Evolutionary conservation across 2,113 vertebrate species (phyloP), one percentile per base, ranked within the genome.

Genomic region (Cyrtonyx montezumae): DNA sequence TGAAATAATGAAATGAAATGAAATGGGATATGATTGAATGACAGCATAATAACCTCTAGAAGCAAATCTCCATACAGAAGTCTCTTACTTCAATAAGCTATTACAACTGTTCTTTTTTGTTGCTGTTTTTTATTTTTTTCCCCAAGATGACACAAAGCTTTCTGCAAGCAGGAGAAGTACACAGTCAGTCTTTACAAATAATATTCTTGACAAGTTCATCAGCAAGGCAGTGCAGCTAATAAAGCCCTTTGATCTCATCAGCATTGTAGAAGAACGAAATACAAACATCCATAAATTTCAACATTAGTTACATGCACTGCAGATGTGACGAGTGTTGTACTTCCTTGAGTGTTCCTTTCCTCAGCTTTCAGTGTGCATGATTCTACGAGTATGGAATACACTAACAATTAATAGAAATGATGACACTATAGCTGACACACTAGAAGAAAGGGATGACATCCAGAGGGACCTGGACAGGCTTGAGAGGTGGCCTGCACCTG

Each of bases 1-100:
- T 81, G 42, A 90, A 94, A 86, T 63, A 94, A 94, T 83, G 13
- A 91, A 75, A 91, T 88, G 78, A 84, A 84, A 84, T 81, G 42
- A 91, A 94, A 89, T 65, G 77, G 73, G 28, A 91, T 84, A 55
- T 90, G 79, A 89, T 73, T 87, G 90, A 91, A 91, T 49, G 80
- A 88, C 70, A 83, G 56, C 53, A 34, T 90, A 94, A 87, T 91
- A 94, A 88, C 63, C 25, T 77, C 73, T 90, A 93, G 91, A 56
- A 94, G 40, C 37, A 93, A 92, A 94, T 78, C 61, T n/a, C 42
- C 45, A 61, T 74, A 45, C 21, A 63, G 67, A 94, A 94, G 63
- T 15, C n/a, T 85, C 84, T 95, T 69, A 73, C 34, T 94, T 77
- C 80, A 84, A 62, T 49, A 94, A 90, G 84, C 17, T 67, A 69